Base-by-base conservation (phyloP, 2,113 vertebrate species). In the Burhinus bistriatus region DNA sequence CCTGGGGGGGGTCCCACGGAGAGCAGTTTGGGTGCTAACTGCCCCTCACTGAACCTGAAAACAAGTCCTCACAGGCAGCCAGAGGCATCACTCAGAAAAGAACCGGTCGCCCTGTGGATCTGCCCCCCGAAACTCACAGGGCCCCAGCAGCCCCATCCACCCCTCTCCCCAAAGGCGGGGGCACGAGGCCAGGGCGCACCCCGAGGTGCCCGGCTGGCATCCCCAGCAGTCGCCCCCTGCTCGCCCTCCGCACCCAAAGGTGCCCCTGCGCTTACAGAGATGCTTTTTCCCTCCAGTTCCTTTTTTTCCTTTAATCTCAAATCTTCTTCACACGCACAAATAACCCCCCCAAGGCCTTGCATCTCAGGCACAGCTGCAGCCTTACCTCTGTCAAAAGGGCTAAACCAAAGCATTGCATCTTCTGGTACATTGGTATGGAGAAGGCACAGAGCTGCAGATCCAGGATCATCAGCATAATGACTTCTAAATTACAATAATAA, bases 401-500 rank as follows among this genome's bases (percentile, higher is more conserved):
- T 69, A 58, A 75, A 71, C 32, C 69, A 6, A 82, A 73, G 58
- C 12, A 36, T 15, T 32, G 11, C 45, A 75, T 45, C 38, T 71
- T 25, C 87, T 64, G 15, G 55, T 83, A 55, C 72, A 61, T 90
- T 57, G 55, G 40, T 65, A 69, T 25, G 38, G 82, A 89, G 47
- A 71, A 86, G 61, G 57, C 71, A 93, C 25, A 51, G 78, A 85
- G 18, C 26, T 34, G 51, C 32, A 81, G 52, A 95, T 40, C 22
- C 49, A 45, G 29, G 42, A 51, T 25, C 84, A 52, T 83, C 83
- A 95, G 59, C 87, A 73, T 93, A 97, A 93, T 78, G 78, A 94
- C 89, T 90, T 91, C 58, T 47, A 86, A 87, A 93, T 95, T 90
- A 95, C 54, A 95, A 69, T 95, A 72, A 79, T 89, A 91, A 95